Evolutionary conservation across 2,113 vertebrate species (phyloP).

Genomic region (Dasypus novemcinctus): DNA sequence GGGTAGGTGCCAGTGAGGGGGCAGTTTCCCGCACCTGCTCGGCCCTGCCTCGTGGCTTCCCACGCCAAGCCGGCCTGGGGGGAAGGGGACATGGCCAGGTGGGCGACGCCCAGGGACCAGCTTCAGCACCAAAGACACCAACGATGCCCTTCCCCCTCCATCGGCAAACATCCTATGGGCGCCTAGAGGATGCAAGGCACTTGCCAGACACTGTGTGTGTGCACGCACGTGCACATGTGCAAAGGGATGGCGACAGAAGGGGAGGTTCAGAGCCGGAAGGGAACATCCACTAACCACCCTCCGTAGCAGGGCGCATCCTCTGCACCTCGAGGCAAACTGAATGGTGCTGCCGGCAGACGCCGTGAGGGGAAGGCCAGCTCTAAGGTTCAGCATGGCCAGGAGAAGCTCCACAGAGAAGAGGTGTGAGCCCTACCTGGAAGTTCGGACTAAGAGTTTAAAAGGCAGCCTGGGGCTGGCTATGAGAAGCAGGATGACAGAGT

Average conservation of each 20-base stretch:
- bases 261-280: background rate
- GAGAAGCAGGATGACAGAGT: background rate
- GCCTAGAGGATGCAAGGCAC: background rate
- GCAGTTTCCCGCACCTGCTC: background rate
- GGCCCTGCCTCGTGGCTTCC: background rate
- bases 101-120: background rate
- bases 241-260: background rate
- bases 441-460: background rate
- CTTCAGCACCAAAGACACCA: background rate
- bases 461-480: background rate
- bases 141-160: background rate
- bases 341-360: background rate
- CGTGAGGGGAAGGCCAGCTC: background rate
- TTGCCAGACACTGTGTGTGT: background rate
- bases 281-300: background rate
- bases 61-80: background rate
- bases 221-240: fast-evolving
- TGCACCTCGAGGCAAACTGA: background rate
- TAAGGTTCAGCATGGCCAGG: fast-evolving
- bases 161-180: background rate
- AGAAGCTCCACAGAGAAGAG: background rate
- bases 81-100: background rate
- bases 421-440: background rate
- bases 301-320: background rate
- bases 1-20: background rate